Conservation (phyloP, 2,888 invertebrate species). For the Salticus scenicus region DNA sequence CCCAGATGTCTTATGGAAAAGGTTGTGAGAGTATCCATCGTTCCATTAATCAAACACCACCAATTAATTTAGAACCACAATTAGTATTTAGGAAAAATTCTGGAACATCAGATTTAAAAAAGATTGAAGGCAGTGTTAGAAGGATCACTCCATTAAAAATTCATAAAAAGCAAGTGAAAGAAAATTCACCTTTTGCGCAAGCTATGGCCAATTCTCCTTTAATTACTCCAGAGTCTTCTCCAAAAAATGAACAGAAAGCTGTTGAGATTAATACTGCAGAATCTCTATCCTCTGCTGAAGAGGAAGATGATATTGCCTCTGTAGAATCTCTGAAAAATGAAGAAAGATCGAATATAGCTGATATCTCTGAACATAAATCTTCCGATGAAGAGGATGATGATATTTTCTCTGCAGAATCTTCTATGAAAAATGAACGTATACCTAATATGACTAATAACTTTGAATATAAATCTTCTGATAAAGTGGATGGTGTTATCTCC, state of each 20-base stretch:
- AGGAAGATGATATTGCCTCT: background rate
- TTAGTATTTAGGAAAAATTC: background rate
- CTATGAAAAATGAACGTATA: too few species aligned
- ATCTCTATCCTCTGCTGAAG: too few species aligned
- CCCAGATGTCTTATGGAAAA: background rate
- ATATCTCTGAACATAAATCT: too few species aligned
- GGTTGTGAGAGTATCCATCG: background rate
- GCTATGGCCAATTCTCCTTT: conserved; percentile 29
- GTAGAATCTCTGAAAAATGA: background rate
- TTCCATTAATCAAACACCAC: background rate
- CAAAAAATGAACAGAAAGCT: too few species aligned
- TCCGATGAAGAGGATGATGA: too few species aligned
- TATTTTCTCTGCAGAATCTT: too few species aligned
- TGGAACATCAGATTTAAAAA: background rate
- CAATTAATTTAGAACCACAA: background rate
- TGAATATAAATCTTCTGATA: too few species aligned
- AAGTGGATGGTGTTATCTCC: too few species aligned
- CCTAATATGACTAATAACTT: too few species aligned
- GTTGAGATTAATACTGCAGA: too few species aligned
- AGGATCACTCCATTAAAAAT: conserved; percentile 36
- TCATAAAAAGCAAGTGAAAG: background rate
- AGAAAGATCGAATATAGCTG: too few species aligned
- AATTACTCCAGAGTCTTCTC: background rate
- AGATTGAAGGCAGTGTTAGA: background rate
- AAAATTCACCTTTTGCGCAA: conserved; percentile 24